Conservation (phyloP, 2,888 invertebrate species). For the Pterobdella sp. region DNA sequence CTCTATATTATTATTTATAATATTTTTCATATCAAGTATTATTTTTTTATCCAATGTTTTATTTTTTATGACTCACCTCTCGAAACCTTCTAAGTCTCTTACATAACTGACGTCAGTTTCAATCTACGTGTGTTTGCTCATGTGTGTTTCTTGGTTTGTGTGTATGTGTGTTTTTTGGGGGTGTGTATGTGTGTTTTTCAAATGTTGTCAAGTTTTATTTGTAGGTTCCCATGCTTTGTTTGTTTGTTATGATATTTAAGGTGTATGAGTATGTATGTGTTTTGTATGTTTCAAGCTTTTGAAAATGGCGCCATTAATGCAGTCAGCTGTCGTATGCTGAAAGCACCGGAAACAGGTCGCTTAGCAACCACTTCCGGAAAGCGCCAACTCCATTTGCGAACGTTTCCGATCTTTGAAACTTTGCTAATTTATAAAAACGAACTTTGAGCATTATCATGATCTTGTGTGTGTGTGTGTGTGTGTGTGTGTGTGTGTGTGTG, state of each 20-base stretch:
- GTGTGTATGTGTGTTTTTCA: not conserved
- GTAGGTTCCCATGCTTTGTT: not conserved
- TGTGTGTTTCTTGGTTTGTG: not conserved
- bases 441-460: not conserved
- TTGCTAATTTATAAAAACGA: not conserved
- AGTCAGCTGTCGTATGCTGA: not conserved
- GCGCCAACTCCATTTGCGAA: conserved; percentile 17
- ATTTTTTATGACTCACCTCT: too few species aligned
- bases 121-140: too few species aligned
- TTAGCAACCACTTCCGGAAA: conserved; percentile 26
- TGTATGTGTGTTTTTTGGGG: not conserved
- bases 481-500: conserved; percentile 18
- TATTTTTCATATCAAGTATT: too few species aligned
- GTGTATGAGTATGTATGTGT: not conserved
- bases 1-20: too few species aligned
- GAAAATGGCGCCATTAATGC: not conserved
- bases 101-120: too few species aligned
- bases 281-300: not conserved
- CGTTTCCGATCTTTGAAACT: not conserved
- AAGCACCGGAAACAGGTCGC: conserved; percentile 24
- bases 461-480: conserved; percentile 14
- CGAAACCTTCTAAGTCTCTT: too few species aligned
- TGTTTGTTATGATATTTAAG: not conserved
- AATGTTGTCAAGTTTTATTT: not conserved
- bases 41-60: too few species aligned